Base-by-base conservation (phyloP, 2,113 vertebrate genomes). In the Corythoichthys haematopterus region DNA sequence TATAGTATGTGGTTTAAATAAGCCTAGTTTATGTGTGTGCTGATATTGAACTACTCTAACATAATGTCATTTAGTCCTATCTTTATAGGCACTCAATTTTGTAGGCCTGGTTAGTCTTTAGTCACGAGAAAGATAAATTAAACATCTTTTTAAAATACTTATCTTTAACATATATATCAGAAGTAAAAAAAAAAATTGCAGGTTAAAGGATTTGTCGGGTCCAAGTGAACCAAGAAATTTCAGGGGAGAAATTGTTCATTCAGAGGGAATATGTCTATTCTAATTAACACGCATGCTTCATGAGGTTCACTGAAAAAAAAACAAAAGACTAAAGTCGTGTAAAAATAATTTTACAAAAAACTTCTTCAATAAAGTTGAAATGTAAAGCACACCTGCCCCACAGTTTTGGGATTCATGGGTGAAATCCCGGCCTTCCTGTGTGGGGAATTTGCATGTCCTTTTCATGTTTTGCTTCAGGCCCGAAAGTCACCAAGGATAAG, bases 81-180 rank as follows among this genome's bases (percentile, higher is more conserved):
- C 7, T 36, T 68, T 57, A 3, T 16, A 10, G 52, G 33, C 35
- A 57, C 20, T 55, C 20, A 12, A 55, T 36, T 57, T 36, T 57
- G 55, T 36, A 33, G 11, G 33, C 13, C 55, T 57, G 33, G 20
- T 55, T 8, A 28, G 9, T 2, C 9, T 33, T 55, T 55, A 33
- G 20, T 33, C 20, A 55, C 3, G 52, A 55, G 20, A 55, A 10
- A 53, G 51, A 55, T 33, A 35, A 50, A 15, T 55, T 55, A 1
- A 12, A 61, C 43, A 20, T 45, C 40, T 9, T 38, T 62, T 61
- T 8, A 64, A 68, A 2, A 61, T 38, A 67, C 60, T 66, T 40
- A 66, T 66, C 14, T 70, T 68, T 80, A 43, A 8, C 6, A 43
- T 80, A 76, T 70, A 83, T 76, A 85, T 46, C 3, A 59, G 60